phyloP scores from a whole-genome alignment of 92 coral and sea anemone genomes.

The Scolanthus callimorphus region DNA sequence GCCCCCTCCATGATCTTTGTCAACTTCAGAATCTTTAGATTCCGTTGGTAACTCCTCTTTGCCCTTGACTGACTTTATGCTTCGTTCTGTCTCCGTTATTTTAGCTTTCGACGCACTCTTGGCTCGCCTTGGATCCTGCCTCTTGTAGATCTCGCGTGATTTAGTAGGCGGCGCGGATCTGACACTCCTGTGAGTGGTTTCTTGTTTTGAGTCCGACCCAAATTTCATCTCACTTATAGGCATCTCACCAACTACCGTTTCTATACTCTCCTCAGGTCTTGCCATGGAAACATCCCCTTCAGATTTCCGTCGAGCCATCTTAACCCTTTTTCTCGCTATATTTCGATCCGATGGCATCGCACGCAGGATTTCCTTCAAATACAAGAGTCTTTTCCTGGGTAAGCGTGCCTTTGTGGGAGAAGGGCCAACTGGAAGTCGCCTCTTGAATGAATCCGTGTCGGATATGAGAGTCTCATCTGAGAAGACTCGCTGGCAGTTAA shows the following conservation, averaged over 20 bases:
- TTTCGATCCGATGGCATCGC: slow-evolving; percentile 22
- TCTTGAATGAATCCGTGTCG: slow-evolving; percentile 27
- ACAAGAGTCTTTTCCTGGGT: slow-evolving; percentile 34
- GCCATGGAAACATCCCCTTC: too few species aligned
- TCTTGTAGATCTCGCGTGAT: not conserved
- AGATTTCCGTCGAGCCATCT: not conserved
- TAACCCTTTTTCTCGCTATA: not conserved
- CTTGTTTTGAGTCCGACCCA: not conserved
- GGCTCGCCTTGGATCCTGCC: not conserved
- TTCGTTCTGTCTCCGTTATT: not conserved
- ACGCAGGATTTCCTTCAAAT: slow-evolving; percentile 25
- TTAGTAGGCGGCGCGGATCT: not conserved
- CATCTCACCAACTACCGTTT: too few species aligned
- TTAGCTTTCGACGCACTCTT: not conserved
- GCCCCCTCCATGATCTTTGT: too few species aligned
- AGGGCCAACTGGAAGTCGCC: slow-evolving; percentile 36
- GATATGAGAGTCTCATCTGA: slow-evolving; percentile 49
- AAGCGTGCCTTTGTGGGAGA: slow-evolving; percentile 48
- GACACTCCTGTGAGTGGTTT: not conserved
- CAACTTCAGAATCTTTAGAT: not conserved
- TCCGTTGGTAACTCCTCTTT: not conserved
- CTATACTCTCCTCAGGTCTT: too few species aligned
- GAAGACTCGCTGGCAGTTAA: slow-evolving; percentile 53
- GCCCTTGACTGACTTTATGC: not conserved
- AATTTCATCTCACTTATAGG: too few species aligned